Evolutionary conservation across 2,113 vertebrate species (phyloP).

Genomic region (Prionailurus bengalensis): DNA sequence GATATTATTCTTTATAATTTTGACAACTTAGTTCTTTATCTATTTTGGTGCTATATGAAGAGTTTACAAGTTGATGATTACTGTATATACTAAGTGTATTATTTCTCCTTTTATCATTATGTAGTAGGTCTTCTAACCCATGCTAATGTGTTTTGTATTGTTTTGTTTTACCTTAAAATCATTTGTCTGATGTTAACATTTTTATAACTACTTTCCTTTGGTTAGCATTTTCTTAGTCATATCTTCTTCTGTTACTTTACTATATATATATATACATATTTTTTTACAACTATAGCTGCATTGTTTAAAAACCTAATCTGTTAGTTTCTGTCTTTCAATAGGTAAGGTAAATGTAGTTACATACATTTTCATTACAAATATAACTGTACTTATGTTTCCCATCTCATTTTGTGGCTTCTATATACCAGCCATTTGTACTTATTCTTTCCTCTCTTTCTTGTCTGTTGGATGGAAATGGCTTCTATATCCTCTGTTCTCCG

Average conservation of each 20-base stretch:
- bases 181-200: slow-evolving; percentile 12
- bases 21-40: slow-evolving; percentile 3
- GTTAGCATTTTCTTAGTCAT: slow-evolving; percentile 5
- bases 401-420: not conserved
- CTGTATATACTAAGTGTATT: not conserved
- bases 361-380: slow-evolving; percentile 13
- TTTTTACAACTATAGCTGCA: not conserved
- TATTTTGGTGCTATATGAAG: slow-evolving; percentile 12
- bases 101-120: not conserved
- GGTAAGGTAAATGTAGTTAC: not conserved
- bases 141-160: not conserved
- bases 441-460: not conserved
- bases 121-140: not conserved
- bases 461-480: not conserved
- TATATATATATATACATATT: not conserved
- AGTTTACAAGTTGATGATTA: not conserved
- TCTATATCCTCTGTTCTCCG: not conserved
- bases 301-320: not conserved
- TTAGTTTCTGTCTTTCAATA: slow-evolving; percentile 33
- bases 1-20: not conserved
- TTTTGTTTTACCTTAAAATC: not conserved
- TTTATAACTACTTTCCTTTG: not conserved
- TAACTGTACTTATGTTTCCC: not conserved
- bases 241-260: not conserved
- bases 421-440: not conserved